A percentile compares a stretch with the other conserved stretches of the same genome.
Evolutionary conservation across 2,888 invertebrate genomes (phyloP).

Genomic region (Penaeus monodon): DNA sequence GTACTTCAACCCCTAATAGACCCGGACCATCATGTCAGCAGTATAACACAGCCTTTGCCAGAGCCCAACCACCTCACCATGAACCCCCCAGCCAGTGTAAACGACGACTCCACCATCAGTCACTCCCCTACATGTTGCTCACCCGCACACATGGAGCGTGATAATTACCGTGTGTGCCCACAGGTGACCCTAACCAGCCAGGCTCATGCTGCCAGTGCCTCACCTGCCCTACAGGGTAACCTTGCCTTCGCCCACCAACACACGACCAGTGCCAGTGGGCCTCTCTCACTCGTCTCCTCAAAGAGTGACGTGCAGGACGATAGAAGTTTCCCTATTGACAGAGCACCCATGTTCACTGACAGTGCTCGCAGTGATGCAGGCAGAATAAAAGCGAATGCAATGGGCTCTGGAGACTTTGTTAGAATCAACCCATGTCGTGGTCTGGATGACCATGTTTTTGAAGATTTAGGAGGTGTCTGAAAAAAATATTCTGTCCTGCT

Average conservation of each 20-base stretch:
- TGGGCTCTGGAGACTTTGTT: conserved; percentile 49
- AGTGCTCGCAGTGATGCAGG: conserved; percentile 40
- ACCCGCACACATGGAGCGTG: conserved; percentile 51
- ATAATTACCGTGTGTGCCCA: conserved; percentile 47
- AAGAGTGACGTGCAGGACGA: conserved; percentile 52
- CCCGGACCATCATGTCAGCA: conserved; percentile 39
- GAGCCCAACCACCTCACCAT: conserved; percentile 36
- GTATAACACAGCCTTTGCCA: conserved; percentile 45
- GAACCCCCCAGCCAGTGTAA: conserved; percentile 37
- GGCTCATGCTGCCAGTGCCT: conserved; percentile 55
- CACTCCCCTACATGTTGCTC: conserved; percentile 56
- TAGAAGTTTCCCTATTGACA: conserved; percentile 42
- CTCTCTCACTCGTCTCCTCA: conserved; percentile 56
- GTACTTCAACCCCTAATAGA: conserved; percentile 29
- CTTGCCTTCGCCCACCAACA: conserved; percentile 59
- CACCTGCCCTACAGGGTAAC: conserved; percentile 59
- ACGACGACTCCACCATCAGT: conserved; percentile 35
- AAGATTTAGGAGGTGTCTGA: conserved; percentile 61
- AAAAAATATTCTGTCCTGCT: conserved; percentile 31
- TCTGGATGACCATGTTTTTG: conserved; percentile 57
- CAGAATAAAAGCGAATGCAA: conserved; percentile 33
- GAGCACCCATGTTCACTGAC: conserved; percentile 3
- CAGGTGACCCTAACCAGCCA: conserved; percentile 49
- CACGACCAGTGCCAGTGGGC: conserved; percentile 50
- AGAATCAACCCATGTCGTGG: conserved; percentile 47